phyloP scores from a whole-genome alignment of 2,113 vertebrate genomes.

The Scatophagus argus region DNA sequence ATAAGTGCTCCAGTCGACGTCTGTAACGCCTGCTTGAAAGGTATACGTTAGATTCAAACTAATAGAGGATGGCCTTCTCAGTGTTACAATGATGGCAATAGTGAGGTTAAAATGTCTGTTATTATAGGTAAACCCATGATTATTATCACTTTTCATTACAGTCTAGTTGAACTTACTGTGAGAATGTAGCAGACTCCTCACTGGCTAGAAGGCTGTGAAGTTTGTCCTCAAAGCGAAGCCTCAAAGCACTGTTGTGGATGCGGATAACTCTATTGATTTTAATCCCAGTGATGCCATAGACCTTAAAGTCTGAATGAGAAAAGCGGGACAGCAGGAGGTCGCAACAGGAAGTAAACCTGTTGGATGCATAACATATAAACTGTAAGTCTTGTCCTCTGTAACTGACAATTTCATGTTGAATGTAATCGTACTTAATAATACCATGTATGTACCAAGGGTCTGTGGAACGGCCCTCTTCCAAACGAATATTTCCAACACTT shows the following conservation, averaged over 20 bases:
- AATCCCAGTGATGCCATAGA: conserved; percentile 78
- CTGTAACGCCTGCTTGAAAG: conserved; percentile 79
- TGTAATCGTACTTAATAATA: neutral
- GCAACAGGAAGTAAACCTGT: conserved; percentile 88
- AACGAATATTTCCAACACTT: conserved; percentile 87
- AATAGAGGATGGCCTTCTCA: neutral
- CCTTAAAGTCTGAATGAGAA: conserved; percentile 84
- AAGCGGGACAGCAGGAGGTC: conserved; percentile 87
- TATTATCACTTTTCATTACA: neutral
- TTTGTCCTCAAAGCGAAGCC: conserved; percentile 88
- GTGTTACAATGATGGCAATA: neutral
- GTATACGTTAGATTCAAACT: conserved; percentile 25
- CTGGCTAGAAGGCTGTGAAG: conserved; percentile 81
- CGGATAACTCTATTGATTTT: conserved; percentile 86
- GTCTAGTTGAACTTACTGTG: conserved; percentile 73
- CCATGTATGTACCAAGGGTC: conserved; percentile 82
- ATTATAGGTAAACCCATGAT: neutral
- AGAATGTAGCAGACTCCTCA: conserved; percentile 61
- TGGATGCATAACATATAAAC: neutral
- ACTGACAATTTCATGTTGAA: neutral
- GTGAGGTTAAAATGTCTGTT: neutral
- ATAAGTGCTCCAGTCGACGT: conserved; percentile 86
- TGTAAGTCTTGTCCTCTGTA: neutral
- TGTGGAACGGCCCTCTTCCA: conserved; percentile 86
- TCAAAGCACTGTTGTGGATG: conserved; percentile 86